Evolutionary conservation across 2,888 invertebrate species (phyloP), one percentile per base, ranked within the genome.

Genomic region (Melolontha melolontha): DNA sequence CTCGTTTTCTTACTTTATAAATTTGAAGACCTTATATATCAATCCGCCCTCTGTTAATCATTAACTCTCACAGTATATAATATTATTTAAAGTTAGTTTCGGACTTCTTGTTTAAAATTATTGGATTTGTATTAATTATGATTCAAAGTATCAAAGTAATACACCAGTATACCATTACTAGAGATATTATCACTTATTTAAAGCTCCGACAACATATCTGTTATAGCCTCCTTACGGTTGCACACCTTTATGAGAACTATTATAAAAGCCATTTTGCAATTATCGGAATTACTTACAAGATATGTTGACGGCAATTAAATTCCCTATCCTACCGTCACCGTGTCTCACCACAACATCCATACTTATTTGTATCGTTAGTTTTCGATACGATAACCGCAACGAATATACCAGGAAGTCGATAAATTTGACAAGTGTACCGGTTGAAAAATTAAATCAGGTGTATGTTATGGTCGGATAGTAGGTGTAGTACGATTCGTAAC

Each of bases 401-500:
- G 40, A 54, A 54, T 34, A 65, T 52, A 54, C 67, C 67, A 63
- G 67, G 67, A 67, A 67, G 64, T 64, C 67, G 14, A 63, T 64
- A 55, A 67, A 67, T 67, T 67, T 64, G 67, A 67, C 71, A 67
- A 67, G 71, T 67, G 62, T 62, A 66, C 67, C 67, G 55, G 55
- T 39, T 51, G 67, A 64, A 68, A 68, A 70, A 70, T 57, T 64
- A 64, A 71, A 71, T 71, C 71, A 72, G 72, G 72, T 71, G 73
- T 71, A 70, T 71, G 68, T 72, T 70, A 70, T 70, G 71, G 71
- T 71, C 67, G 63, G 54, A 54, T 64, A 74, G 79, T 79, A 77
- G 79, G 79, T 77, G 78, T 75, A 74, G 73, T 71, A 71, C 71
- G 69, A 71, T 72, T 73, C 72, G 71, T 75, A 74, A 76, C 77